Conservation (phyloP, 2,888 invertebrate genomes). For the Caenorhabditis wallacei region DNA sequence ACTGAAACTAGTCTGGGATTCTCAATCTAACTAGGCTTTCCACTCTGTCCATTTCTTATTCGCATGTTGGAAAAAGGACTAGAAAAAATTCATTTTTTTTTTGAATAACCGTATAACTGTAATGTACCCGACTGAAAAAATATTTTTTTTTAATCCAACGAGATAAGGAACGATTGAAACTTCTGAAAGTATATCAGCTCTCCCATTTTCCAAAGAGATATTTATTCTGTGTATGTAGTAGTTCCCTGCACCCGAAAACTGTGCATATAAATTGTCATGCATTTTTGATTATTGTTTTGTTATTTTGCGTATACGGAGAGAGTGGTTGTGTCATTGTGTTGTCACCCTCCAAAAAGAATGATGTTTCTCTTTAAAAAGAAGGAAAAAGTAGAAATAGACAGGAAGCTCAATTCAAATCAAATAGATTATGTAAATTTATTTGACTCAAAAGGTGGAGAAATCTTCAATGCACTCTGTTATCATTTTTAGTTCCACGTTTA, state of each 20-base stretch:
- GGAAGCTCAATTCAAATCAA: slow-evolving; percentile 25
- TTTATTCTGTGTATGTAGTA: neutral
- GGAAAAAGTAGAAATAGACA: slow-evolving; percentile 7
- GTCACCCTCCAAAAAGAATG: slow-evolving; percentile 12
- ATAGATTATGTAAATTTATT: slow-evolving; percentile 26
- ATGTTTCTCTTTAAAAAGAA: neutral
- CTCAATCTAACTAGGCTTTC: no score
- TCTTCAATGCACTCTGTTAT: slow-evolving; percentile 19
- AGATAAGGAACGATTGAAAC: no score
- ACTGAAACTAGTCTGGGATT: no score
- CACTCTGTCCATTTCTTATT: no score
- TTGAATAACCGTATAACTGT: no score
- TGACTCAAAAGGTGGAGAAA: neutral
- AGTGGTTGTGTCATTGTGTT: slow-evolving; percentile 21
- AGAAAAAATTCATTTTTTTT: no score
- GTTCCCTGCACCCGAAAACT: slow-evolving; percentile 17
- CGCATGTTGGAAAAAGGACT: no score
- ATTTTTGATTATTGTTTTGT: slow-evolving; percentile 59
- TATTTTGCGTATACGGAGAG: slow-evolving; percentile 17
- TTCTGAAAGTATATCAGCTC: neutral
- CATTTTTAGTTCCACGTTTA: slow-evolving; percentile 26
- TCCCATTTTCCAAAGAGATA: slow-evolving; percentile 11
- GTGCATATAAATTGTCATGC: slow-evolving; percentile 61
- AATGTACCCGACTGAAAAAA: no score
- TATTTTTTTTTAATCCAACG: no score